phyloP scores from a whole-genome alignment of 2,113 vertebrate genomes.

The Seriola quinqueradiata region DNA sequence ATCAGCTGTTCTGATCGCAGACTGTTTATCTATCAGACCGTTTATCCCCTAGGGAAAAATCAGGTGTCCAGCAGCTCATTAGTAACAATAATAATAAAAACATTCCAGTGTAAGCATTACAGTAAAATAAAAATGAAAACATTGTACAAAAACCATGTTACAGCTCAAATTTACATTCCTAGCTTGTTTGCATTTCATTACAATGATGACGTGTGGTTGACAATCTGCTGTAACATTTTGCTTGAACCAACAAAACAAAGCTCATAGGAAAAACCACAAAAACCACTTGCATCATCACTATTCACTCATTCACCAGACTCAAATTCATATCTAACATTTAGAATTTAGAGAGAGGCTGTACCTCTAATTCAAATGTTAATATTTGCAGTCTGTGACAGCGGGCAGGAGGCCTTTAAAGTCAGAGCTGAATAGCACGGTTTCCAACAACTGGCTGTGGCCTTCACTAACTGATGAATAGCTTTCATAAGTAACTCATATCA shows the following conservation, averaged over 20 bases:
- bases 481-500: conserved; percentile 22
- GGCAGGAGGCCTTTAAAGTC: conserved; percentile 31
- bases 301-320: conserved; percentile 9
- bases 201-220: not conserved
- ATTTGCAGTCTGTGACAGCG: conserved; percentile 13
- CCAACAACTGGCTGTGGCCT: conserved; percentile 19
- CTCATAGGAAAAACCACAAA: not conserved
- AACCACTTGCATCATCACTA: not conserved
- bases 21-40: no score
- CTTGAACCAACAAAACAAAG: not conserved
- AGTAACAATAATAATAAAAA: no score
- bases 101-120: no score
- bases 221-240: not conserved
- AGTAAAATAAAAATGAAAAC: no score
- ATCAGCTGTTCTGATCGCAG: not conserved
- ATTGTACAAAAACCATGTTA: no score
- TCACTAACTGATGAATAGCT: conserved; percentile 35
- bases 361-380: conserved; percentile 31
- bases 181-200: not conserved
- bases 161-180: no score
- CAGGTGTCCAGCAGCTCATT: no score
- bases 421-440: conserved; percentile 25
- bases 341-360: not conserved
- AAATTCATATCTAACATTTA: conserved; percentile 1
- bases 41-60: no score